Base-by-base conservation (phyloP, 1,140 invertebrate genomes). In the Phymorhynchus buccinoides region DNA sequence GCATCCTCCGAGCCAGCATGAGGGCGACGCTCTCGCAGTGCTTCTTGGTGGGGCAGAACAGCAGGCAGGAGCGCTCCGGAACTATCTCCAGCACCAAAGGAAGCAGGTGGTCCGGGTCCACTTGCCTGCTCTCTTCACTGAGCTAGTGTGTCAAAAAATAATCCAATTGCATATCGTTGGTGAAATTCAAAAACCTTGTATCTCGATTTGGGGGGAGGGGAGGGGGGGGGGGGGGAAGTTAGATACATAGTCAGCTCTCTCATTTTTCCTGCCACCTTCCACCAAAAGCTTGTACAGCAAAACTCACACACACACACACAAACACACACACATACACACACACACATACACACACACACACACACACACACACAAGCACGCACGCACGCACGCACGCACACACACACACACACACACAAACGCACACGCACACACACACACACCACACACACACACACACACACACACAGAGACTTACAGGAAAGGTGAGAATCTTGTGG, bases 21-120 rank as follows among this genome's bases (percentile, higher is more conserved):
- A 95, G 88, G 1, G 97, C 96, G 27, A 99, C 96, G 94, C 97
- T 99, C 94, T 99, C 97, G 93, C 97, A 98, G 94, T 97, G 98
- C 90, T 96, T 96, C 90, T 97, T 97, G 32, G 96, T 97, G 9
- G 97, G 95, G 92, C 98, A 99, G 94, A 99, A 99, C 62, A 99
- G 95, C 0, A 99, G 94, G 91, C 97, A 98, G 0, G 97, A 97
- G 89, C 96, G 95, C n/a, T 96, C 92, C 1, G 97, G 97, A 6
- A 97, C 94, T 80, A 98, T 96, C 93, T 98, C 97, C 89, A 95
- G 95, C 0, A 97, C 96, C 77, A 99, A 94, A 41, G 96, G 96
- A 79, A 96, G 96, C 80, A 98, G 92, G 91, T 95, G 94, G 93
- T 98, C 97, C 0, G 97, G 96, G 94, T 99, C 97, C 9, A 90